Evolutionary conservation across 2,888 invertebrate species (phyloP), one percentile per base, ranked within the genome.

Genomic region (Tortricodes alternella): DNA sequence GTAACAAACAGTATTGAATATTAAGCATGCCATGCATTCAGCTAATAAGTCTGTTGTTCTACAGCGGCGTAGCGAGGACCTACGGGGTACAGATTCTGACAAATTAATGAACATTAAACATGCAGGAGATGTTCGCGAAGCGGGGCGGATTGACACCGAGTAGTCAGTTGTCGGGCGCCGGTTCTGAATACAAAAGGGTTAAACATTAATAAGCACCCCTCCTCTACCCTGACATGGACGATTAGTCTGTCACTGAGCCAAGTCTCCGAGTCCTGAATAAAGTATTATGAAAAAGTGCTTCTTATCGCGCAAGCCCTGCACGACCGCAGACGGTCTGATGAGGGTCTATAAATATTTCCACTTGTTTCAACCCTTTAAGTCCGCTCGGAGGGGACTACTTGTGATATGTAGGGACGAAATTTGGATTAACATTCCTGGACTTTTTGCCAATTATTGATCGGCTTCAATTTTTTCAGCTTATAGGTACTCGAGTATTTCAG

Each of bases 271-370:
- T 73, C 67, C 82, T 89, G 87, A 90, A 89, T 89, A 89, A 89
- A 90, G 89, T 88, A 89, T 89, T 79, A 84, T 82, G 83, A 90
- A 90, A 90, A 90, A 89, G 88, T 85, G 79, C 71, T 86, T 76
- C 84, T 89, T 90, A 90, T 89, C 89, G 82, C 63, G 60, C 63
- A 70, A 68, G 70, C 66, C 71, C 63, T 71, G 67, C 63, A 68
- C 73, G 74, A 74, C 73, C 76, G 73, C 74, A 70, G 71, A 67
- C 72, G 63, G 67, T 66, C 74, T 88, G 89, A 90, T 83, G 88
- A 89, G 89, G 89, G 89, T 89, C 74, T 68, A 71, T 67, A 70
- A 65, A 66, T 69, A 70, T 70, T 70, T 73, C 67, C 65, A 63
- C 63, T 62, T 60, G 62, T 64, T 71, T 67, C 64, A 58, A 60